A percentile compares a stretch with the other conserved stretches of the same genome.
These are phyloP conservation scores for Monopis laevigella DNA, from an alignment of 2,888 invertebrate species.

Conservation along the genomic window DNA sequence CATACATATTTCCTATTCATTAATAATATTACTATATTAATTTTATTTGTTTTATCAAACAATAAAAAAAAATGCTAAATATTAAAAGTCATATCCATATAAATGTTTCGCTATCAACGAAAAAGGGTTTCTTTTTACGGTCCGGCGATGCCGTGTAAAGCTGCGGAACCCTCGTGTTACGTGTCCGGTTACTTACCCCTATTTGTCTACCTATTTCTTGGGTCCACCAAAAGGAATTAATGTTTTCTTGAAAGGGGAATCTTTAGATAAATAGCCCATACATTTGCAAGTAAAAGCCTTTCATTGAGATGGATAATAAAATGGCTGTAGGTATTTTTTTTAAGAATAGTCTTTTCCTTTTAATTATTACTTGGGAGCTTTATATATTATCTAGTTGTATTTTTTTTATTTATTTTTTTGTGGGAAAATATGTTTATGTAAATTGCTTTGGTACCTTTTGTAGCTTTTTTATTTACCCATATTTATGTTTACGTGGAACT, in stretches of 20 bases:
- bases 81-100: slow-evolving; percentile 24
- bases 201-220: slow-evolving; percentile 33
- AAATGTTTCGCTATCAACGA: slow-evolving; percentile 23
- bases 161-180: slow-evolving; percentile 21
- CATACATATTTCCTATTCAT: too few relatives aligned
- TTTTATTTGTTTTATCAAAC: neutral
- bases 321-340: too few relatives aligned
- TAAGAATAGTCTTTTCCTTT: too few relatives aligned
- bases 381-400: too few relatives aligned
- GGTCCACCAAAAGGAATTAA: slow-evolving; percentile 38
- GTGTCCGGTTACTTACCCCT: slow-evolving; percentile 24
- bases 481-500: too few relatives aligned
- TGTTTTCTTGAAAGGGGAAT: slow-evolving; percentile 36
- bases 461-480: too few relatives aligned
- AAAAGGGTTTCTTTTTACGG: slow-evolving; percentile 56
- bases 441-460: too few relatives aligned
- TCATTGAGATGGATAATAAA: too few relatives aligned
- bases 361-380: too few relatives aligned
- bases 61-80: neutral
- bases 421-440: too few relatives aligned
- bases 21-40: too few relatives aligned
- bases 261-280: slow-evolving; percentile 22
- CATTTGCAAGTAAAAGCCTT: slow-evolving; percentile 2
- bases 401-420: too few relatives aligned
- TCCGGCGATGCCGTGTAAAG: slow-evolving; percentile 25